Evolutionary conservation across 2,113 vertebrate species (phyloP), one percentile per base, ranked within the genome.

Genomic region (Egretta garzetta): DNA sequence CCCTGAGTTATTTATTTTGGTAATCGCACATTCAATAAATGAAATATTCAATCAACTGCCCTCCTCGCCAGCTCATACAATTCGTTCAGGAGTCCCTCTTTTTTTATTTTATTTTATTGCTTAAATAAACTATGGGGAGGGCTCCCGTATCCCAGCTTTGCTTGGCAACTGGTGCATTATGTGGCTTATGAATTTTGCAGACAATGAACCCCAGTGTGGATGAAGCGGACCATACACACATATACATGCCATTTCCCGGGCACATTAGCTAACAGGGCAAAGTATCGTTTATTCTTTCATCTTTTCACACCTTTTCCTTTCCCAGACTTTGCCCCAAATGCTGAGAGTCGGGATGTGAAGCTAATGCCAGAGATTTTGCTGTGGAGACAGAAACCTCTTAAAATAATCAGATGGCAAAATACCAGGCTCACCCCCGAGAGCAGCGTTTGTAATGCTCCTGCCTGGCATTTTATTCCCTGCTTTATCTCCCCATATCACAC

Each of bases 1-100:
- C 92, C 79, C 41, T 0, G 32, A 89, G 81, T 97, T 98, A 97
- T 98, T 98, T 98, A 97, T 98, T 98, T 98, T 98, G 91, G 94
- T 95, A 95, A 86, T 92, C 9, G 8, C 93, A 83, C 80, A 19
- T 93, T 94, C 96, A 97, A 94, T 89, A 97, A 96, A 96, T 92
- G 64, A 93, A 97, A 92, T 77, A 74, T 88, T 86, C 79, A 89
- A 86, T 77, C 95, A 95, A 95, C 71, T 50, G 85, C 47, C 83
- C 93, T 91, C 89, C 58, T 53, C 66, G 12, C 88, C 60, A 86
- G 86, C 88, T 96, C 27, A 1, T 84, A 90, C 35, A 52, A 74
- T 94, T 88, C 80, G 95, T 93, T 87, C 80, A 70, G 55, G 55
- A 86, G 49, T 81, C 12, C 19, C 9, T 71, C 43, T n/a, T 26